Conservation (phyloP, 2,888 invertebrate genomes). For the Achlya flavicornis region DNA sequence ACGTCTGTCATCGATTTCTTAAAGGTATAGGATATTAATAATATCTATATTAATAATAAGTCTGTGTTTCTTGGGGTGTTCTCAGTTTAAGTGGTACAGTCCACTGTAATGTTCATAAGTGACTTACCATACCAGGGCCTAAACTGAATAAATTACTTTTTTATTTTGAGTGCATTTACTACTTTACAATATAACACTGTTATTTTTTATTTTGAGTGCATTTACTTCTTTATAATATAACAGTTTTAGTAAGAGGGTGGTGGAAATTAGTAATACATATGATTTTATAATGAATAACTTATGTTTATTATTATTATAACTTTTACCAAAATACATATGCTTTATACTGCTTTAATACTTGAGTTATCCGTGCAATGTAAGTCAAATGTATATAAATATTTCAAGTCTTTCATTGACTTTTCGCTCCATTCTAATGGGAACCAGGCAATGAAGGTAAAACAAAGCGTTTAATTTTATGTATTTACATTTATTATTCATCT, state of each 20-base stretch:
- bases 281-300: background rate
- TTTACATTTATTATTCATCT: slow-evolving; percentile 56
- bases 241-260: no score
- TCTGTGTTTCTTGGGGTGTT: no score
- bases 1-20: slow-evolving; percentile 93
- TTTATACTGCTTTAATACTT: background rate
- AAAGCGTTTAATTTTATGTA: slow-evolving; percentile 52
- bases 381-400: slow-evolving; percentile 18
- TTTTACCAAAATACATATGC: background rate
- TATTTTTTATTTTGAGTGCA: no score
- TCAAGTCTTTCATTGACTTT: slow-evolving; percentile 65
- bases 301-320: slow-evolving; percentile 10
- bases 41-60: background rate
- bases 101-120: no score
- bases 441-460: slow-evolving; percentile 82
- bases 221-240: no score
- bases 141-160: no score
- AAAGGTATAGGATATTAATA: slow-evolving; percentile 83
- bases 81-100: no score
- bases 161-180: no score
- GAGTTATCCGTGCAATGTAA: slow-evolving; percentile 27
- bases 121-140: no score
- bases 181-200: no score
- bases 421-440: slow-evolving; percentile 78
- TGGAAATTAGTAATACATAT: no score